Conservation (phyloP, 2,888 invertebrate genomes). For the Zygogramma bicolorata region DNA sequence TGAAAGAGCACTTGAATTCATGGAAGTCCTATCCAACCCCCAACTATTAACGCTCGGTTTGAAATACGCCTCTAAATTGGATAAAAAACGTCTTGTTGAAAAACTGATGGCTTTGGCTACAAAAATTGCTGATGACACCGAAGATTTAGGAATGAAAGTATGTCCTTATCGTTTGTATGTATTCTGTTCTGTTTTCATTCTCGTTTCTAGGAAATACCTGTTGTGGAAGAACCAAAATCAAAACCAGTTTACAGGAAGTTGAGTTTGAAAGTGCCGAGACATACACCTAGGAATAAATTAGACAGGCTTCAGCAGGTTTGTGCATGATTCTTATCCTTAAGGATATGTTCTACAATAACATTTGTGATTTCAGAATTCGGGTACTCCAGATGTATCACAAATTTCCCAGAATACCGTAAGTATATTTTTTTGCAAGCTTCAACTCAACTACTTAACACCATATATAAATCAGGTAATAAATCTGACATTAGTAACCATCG, state of each 20-base stretch:
- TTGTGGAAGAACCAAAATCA: conserved; percentile 28
- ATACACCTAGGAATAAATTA: conserved; percentile 33
- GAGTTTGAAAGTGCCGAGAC: conserved; percentile 33
- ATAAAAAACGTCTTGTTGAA: conserved; percentile 83
- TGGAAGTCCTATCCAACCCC: conserved; percentile 83
- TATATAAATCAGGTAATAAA: no score
- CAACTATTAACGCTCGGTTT: conserved; percentile 85
- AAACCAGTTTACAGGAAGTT: conserved; percentile 42
- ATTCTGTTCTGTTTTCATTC: conserved; percentile 1
- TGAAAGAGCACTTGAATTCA: conserved; percentile 87
- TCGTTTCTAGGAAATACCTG: conserved; percentile 34
- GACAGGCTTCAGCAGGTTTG: conserved; percentile 31
- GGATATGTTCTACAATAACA: background rate
- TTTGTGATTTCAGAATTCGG: background rate
- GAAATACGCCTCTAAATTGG: conserved; percentile 87
- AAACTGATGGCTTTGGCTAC: conserved; percentile 70
- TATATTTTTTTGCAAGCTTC: background rate
- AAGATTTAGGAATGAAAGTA: conserved; percentile 43
- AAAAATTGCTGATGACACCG: conserved; percentile 50
- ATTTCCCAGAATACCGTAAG: conserved; percentile 11
- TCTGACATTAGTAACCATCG: no score
- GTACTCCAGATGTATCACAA: conserved; percentile 16
- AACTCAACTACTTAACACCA: no score
- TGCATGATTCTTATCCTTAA: background rate
- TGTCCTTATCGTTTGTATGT: background rate